Conservation (phyloP, 2,113 vertebrate genomes). For the Gavialis gangeticus region DNA sequence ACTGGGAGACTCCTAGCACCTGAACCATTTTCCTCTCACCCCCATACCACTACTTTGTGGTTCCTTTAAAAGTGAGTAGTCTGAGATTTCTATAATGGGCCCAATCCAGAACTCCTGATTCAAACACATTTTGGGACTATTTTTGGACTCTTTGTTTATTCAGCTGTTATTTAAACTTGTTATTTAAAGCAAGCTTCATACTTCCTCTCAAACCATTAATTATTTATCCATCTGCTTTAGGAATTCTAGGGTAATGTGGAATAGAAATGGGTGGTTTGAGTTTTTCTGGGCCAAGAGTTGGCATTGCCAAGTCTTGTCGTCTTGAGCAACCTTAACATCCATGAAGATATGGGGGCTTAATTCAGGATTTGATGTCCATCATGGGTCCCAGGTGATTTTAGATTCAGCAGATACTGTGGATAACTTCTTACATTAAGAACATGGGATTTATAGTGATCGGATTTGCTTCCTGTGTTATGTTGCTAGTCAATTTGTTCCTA, state of each 20-base stretch:
- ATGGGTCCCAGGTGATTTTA: background rate
- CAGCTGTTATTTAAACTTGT: background rate
- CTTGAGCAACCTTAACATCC: accelerated
- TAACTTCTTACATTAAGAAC: background rate
- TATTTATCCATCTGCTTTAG: background rate
- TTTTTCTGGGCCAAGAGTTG: background rate
- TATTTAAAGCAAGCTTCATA: no score
- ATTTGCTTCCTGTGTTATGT: background rate
- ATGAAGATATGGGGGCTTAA: background rate
- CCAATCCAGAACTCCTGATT: background rate
- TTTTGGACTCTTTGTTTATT: background rate
- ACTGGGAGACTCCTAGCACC: background rate
- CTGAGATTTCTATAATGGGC: background rate
- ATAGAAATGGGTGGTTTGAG: background rate
- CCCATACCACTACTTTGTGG: background rate
- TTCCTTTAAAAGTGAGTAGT: background rate
- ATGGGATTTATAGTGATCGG: background rate
- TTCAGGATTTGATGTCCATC: background rate
- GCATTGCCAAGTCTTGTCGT: background rate
- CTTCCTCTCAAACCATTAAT: no score
- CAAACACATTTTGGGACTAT: background rate
- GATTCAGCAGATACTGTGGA: background rate
- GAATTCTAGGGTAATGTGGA: background rate
- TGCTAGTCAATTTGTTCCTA: background rate
- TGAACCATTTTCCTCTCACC: background rate